Evolutionary conservation across 23 tunicate genomes (phyloP), one percentile per base, ranked within the genome.

Genomic region (Phallusia fumigata): DNA sequence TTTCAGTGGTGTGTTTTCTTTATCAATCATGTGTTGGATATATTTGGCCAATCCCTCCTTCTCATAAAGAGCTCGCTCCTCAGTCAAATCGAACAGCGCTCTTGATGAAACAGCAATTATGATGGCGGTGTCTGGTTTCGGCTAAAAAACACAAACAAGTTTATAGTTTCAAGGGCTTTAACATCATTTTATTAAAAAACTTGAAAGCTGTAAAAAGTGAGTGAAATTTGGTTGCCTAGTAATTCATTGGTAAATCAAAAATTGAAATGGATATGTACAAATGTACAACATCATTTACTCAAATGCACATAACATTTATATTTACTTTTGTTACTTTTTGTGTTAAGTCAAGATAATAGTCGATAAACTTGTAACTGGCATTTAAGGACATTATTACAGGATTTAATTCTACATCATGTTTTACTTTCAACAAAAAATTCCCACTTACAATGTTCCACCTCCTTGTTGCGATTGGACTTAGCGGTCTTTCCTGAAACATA

Each of bases 31-130:
- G 81, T 85, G 74, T 10, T 97, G 76, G n/a, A 92, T 79, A 73
- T 92, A 97, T 22, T 81, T 81, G 31, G 76, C 30, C 18, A 92
- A 69, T 18, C 99, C 99, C 76, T 97, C 26, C 36, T 97, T 90
- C 21, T 79, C 86, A 65, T 69, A 88, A 13, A 97, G 78, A 76
- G 85, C 76, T 53, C 92, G 35, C 65, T 93, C 97, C 52, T 88
- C 88, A 44, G 79, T 80, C 89, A 97, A 65, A 58, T 97, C 96
- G 80, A 97, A 97, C 49, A 97, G 79, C 0, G 97, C 97, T 13
- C 97, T 83, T 33, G 97, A 92, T 31, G 99, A 97, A 24, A 97
- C 92, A 34, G 94, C 96, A 31, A 97, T 95, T 28, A 97, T 89
- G 13, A 92, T 80, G 22, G 97, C 97, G 76, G 84, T 88, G 44